These are phyloP conservation scores for Argynnis bischoffii DNA, from an alignment of 2,888 invertebrate species.

Conservation along the genomic window DNA sequence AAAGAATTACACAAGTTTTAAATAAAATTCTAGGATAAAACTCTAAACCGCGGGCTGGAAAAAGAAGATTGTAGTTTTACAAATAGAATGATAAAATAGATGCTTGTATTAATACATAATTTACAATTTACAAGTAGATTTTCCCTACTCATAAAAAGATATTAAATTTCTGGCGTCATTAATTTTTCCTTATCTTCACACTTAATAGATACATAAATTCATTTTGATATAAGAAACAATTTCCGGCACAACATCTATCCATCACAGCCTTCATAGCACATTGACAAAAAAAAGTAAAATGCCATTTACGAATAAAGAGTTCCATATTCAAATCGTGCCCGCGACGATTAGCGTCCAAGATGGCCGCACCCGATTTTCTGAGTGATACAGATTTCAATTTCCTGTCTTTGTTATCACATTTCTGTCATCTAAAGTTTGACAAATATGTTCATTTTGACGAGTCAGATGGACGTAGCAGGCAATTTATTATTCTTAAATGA, in stretches of 20 bases:
- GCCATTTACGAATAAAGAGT: slow-evolving; percentile 64
- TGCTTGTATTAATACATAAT: too few relatives aligned
- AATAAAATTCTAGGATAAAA: too few relatives aligned
- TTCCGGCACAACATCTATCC: slow-evolving; percentile 62
- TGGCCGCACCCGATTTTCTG: slow-evolving; percentile 73
- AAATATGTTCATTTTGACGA: slow-evolving; percentile 81
- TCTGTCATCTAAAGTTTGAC: slow-evolving; percentile 76
- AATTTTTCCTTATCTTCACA: slow-evolving; percentile 2
- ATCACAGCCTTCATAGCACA: slow-evolving; percentile 52
- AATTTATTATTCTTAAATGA: slow-evolving; percentile 33
- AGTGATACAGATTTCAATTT: slow-evolving; percentile 81
- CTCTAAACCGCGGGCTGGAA: too few relatives aligned
- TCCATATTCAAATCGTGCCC: slow-evolving; percentile 74
- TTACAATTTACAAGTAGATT: too few relatives aligned
- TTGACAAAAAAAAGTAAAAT: slow-evolving; percentile 48
- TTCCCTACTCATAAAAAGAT: too few relatives aligned
- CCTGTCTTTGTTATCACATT: slow-evolving; percentile 73
- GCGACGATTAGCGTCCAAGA: slow-evolving; percentile 75
- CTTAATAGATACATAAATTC: slow-evolving; percentile 35
- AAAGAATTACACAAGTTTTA: too few relatives aligned
- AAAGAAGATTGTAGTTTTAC: too few relatives aligned
- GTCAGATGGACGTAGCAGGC: slow-evolving; percentile 45
- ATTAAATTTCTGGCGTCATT: background rate
- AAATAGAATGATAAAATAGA: too few relatives aligned
- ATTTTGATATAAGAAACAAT: slow-evolving; percentile 41